These are phyloP conservation scores for Raja brachyura DNA, from an alignment of 2,113 vertebrate genomes.

Conservation along the genomic window DNA sequence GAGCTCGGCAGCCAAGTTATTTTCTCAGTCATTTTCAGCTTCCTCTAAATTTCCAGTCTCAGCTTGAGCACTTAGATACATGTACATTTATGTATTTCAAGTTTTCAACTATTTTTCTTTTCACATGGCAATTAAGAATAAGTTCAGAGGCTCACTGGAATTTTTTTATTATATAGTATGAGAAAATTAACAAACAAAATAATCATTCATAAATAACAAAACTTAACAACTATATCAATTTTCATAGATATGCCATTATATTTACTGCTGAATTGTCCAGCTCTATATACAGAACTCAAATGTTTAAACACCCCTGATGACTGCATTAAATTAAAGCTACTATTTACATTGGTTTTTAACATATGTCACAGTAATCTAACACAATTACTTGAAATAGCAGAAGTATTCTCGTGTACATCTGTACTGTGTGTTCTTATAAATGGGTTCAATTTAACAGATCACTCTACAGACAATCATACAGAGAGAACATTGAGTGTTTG, in stretches of 20 bases:
- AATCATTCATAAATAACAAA: conserved; percentile 37
- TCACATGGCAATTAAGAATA: background rate
- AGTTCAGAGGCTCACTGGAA: conserved; percentile 15
- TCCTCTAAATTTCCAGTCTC: background rate
- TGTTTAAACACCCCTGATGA: conserved; percentile 35
- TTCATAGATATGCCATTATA: conserved; percentile 37
- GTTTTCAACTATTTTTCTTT: background rate
- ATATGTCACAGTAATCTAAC: conserved; percentile 28
- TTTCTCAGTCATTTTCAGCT: background rate
- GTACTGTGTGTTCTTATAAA: conserved; percentile 26
- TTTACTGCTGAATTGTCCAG: conserved; percentile 32
- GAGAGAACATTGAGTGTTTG: background rate
- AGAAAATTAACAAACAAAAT: conserved; percentile 26
- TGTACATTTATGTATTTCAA: too few relatives aligned
- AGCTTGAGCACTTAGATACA: background rate
- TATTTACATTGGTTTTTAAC: conserved; percentile 32
- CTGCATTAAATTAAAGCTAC: conserved; percentile 38
- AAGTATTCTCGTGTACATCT: conserved; percentile 10
- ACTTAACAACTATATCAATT: conserved; percentile 29
- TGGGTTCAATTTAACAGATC: conserved; percentile 23
- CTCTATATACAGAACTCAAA: conserved; percentile 28
- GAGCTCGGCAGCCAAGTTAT: too few relatives aligned
- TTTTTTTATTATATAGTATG: conserved; percentile 30
- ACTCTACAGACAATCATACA: conserved; percentile 32
- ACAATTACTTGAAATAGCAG: conserved; percentile 33